Percentiles rank a stretch among this genome's conserved stretches.
These are phyloP conservation scores for Aporophyla nigra DNA, from an alignment of 2,888 invertebrate species.

Conservation along the genomic window DNA sequence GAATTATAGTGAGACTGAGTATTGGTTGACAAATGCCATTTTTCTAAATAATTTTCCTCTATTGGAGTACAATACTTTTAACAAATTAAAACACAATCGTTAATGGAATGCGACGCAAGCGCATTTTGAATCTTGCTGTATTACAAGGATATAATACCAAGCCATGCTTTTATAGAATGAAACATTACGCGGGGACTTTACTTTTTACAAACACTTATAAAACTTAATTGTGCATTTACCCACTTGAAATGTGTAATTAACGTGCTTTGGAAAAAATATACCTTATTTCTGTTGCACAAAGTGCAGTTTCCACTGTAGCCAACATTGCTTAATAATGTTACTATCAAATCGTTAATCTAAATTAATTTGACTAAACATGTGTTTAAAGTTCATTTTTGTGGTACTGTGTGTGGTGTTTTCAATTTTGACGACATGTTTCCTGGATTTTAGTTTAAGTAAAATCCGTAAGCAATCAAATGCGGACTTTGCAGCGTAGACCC, in stretches of 20 bases:
- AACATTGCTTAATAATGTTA: background rate
- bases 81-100: background rate
- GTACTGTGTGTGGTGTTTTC: background rate
- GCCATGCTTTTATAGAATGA: background rate
- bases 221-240: conserved; percentile 17
- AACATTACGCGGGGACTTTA: conserved; percentile 34
- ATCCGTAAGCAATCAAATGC: background rate
- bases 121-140: conserved; percentile 14
- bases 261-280: background rate
- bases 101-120: background rate
- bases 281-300: background rate
- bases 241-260: conserved; percentile 8
- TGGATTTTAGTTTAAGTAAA: background rate
- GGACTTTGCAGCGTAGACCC: background rate
- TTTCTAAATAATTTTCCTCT: conserved; percentile 23
- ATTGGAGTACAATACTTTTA: background rate
- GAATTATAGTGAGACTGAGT: background rate
- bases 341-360: background rate
- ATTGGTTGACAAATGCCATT: conserved; percentile 3
- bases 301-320: background rate
- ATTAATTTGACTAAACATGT: background rate
- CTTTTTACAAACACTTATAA: conserved; percentile 19
- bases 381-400: conserved; percentile 1
- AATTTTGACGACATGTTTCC: background rate
- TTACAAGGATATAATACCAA: conserved; percentile 7